These are phyloP conservation scores for Temnothorax curvispinosus DNA, from an alignment of 1,140 invertebrate genomes.

Conservation along the genomic window DNA sequence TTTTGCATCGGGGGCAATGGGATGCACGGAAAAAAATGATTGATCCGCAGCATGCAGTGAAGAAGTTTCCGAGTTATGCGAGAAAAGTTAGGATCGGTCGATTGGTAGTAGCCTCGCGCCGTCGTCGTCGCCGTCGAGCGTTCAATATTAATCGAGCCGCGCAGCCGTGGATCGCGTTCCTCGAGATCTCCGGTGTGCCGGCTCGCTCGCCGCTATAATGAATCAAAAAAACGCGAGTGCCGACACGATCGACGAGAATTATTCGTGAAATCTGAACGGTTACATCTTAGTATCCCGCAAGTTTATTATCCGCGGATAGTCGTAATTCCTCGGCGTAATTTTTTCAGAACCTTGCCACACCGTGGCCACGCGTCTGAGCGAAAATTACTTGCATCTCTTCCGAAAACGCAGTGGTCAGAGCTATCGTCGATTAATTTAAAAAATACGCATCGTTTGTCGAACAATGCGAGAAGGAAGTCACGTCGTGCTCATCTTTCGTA, in stretches of 20 bases:
- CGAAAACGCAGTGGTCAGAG: not conserved
- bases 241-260: slow-evolving; percentile 58
- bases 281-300: slow-evolving; percentile 25
- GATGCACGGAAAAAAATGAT: slow-evolving; percentile 67
- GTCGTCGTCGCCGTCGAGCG: slow-evolving; percentile 40
- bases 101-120: slow-evolving; percentile 68
- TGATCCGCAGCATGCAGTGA: slow-evolving; percentile 30
- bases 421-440: not conserved
- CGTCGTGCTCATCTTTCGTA: not conserved
- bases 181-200: slow-evolving; percentile 43
- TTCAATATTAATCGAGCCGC: slow-evolving; percentile 78
- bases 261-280: slow-evolving; percentile 68
- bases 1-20: slow-evolving; percentile 75
- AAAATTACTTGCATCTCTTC: not conserved
- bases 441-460: not conserved
- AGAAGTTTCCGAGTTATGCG: slow-evolving; percentile 55
- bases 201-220: slow-evolving; percentile 29
- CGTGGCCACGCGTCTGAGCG: not conserved
- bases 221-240: slow-evolving; percentile 51
- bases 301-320: slow-evolving; percentile 28
- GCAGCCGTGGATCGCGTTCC: slow-evolving; percentile 59
- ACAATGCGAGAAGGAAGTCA: not conserved
- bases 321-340: not conserved
- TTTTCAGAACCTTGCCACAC: not conserved
- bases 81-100: slow-evolving; percentile 54